Evolutionary conservation across 2,113 vertebrate species (phyloP).

Genomic region (Electrona antarctica): DNA sequence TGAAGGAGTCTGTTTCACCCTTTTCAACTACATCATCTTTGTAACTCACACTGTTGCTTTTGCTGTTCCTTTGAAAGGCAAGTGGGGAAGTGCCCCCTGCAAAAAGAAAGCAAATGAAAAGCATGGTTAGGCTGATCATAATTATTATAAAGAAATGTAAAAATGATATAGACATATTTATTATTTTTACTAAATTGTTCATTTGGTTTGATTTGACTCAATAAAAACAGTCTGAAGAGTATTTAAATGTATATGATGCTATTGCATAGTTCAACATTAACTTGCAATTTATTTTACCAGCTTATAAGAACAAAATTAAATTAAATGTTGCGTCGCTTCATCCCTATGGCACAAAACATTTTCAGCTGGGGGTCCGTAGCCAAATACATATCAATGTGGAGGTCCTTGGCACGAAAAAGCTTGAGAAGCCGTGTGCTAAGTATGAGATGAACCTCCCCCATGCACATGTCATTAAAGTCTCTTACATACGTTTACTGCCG

Average conservation of each 20-base stretch:
- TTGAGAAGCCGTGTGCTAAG: too few relatives aligned
- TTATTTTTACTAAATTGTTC: background rate
- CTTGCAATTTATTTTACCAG: too few relatives aligned
- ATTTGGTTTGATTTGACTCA: background rate
- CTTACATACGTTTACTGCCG: conserved; percentile 87
- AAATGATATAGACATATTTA: background rate
- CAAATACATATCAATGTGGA: conserved; percentile 35
- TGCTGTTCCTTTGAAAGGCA: conserved; percentile 53
- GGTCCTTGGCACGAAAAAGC: too few relatives aligned
- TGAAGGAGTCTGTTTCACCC: conserved; percentile 57
- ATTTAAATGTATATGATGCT: conserved; percentile 6
- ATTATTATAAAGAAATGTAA: background rate
- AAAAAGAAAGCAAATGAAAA: conserved; percentile 23
- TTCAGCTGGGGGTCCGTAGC: conserved; percentile 46
- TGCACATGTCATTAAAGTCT: background rate
- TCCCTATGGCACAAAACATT: background rate
- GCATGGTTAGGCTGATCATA: conserved; percentile 10
- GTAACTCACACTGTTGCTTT: conserved; percentile 41
- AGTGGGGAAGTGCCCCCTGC: conserved; percentile 64
- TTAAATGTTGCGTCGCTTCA: background rate
- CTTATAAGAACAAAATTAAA: background rate
- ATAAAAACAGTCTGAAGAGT: background rate
- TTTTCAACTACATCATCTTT: conserved; percentile 64
- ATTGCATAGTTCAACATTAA: too few relatives aligned
- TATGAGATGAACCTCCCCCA: conserved; percentile 54